Evolutionary conservation across 53 echinoderm and acorn worm species (phyloP).

Genomic region (Henricia sp.): DNA sequence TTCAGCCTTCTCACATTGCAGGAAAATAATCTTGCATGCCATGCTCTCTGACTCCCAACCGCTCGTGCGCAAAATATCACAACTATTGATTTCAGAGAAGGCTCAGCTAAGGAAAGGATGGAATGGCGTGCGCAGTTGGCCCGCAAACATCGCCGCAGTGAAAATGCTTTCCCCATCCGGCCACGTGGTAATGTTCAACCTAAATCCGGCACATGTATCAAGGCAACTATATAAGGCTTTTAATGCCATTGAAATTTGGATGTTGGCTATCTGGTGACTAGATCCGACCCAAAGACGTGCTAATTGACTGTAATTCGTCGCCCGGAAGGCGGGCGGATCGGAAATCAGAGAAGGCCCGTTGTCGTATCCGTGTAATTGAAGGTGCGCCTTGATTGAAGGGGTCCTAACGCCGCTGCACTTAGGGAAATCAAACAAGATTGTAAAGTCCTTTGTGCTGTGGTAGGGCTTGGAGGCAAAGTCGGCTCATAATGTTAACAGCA

Average conservation of each 20-base stretch:
- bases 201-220: conserved; percentile 28
- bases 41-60: background rate
- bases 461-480: too few relatives aligned
- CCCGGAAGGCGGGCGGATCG: conserved; percentile 12
- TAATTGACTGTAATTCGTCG: conserved; percentile 49
- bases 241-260: conserved; percentile 41
- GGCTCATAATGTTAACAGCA: too few relatives aligned
- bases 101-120: background rate
- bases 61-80: conserved; percentile 13
- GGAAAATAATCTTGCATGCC: background rate
- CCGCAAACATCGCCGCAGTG: background rate
- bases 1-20: background rate
- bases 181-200: background rate
- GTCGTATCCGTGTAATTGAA: background rate
- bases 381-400: too few relatives aligned
- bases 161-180: background rate
- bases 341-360: conserved; percentile 32
- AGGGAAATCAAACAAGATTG: too few relatives aligned
- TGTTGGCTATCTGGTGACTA: conserved; percentile 30
- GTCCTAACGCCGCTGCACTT: too few relatives aligned
- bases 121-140: conserved; percentile 10
- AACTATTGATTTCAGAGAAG: conserved; percentile 31
- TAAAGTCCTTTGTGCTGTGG: too few relatives aligned
- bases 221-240: conserved; percentile 55
- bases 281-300: conserved; percentile 24